These are phyloP conservation scores for Tapirus terrestris DNA, from an alignment of 2,113 vertebrate genomes.

Conservation along the genomic window DNA sequence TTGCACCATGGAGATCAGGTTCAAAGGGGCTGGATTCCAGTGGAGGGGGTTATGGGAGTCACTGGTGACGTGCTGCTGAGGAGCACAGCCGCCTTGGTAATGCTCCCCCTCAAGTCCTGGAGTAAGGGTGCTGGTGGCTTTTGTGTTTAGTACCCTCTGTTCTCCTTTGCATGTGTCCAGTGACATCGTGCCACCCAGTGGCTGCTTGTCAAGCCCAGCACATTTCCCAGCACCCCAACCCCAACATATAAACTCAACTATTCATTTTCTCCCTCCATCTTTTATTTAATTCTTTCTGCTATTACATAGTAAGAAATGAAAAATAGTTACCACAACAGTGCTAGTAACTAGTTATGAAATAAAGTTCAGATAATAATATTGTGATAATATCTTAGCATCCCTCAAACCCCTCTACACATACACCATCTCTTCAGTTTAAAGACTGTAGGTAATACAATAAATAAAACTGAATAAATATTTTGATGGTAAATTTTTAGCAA, in stretches of 20 bases:
- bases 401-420: neutral
- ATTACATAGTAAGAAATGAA: neutral
- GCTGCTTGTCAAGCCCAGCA: neutral
- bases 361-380: neutral
- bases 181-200: neutral
- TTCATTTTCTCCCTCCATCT: neutral
- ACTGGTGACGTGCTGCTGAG: too few species aligned
- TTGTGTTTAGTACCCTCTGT: too few species aligned
- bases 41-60: neutral
- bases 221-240: neutral
- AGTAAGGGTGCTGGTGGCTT: neutral
- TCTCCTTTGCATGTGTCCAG: neutral
- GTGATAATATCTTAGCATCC: neutral
- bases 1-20: neutral
- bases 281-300: neutral
- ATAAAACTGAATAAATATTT: neutral
- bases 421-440: neutral
- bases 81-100: neutral
- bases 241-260: neutral
- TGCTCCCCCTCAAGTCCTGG: too few species aligned
- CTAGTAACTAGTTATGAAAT: neutral
- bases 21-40: neutral
- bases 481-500: neutral
- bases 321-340: neutral
- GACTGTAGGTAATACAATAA: neutral